A percentile compares a stretch with the other conserved stretches of the same genome.
Evolutionary conservation across 1,140 invertebrate species (phyloP).

Genomic region (Magallana angulata): DNA sequence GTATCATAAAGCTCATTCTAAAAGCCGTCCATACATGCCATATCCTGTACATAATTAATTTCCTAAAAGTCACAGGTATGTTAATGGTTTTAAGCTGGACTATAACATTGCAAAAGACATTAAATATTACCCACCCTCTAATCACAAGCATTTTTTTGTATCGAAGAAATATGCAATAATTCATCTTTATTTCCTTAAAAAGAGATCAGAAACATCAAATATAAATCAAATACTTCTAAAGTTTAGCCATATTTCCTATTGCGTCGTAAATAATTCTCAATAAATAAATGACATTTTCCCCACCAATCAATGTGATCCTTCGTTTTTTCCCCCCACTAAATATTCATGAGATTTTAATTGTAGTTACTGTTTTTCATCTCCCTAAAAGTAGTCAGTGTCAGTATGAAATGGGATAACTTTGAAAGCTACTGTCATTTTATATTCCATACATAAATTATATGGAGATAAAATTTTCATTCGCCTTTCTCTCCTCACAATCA

Average conservation of each 20-base stretch:
- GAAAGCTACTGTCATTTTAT: slow-evolving; percentile 1
- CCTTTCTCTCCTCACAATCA: too few species aligned
- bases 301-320: slow-evolving; percentile 6
- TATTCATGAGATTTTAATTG: slow-evolving; percentile 31
- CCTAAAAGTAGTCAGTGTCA: slow-evolving; percentile 23
- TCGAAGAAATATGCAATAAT: too few species aligned
- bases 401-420: slow-evolving; percentile 15
- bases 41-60: too few species aligned
- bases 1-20: too few species aligned
- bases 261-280: not conserved
- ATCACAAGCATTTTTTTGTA: too few species aligned
- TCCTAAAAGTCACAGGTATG: too few species aligned
- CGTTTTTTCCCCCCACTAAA: not conserved
- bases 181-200: too few species aligned
- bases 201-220: too few species aligned
- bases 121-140: too few species aligned
- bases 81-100: too few species aligned
- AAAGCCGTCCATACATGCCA: too few species aligned
- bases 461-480: not conserved
- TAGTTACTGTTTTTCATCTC: slow-evolving; percentile 29
- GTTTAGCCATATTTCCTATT: not conserved
- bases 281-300: not conserved
- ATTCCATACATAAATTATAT: slow-evolving; percentile 29
- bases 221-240: not conserved
- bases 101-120: too few species aligned